Evolutionary conservation across 1,140 invertebrate species (phyloP).

Genomic region (Diabrotica virgifera): DNA sequence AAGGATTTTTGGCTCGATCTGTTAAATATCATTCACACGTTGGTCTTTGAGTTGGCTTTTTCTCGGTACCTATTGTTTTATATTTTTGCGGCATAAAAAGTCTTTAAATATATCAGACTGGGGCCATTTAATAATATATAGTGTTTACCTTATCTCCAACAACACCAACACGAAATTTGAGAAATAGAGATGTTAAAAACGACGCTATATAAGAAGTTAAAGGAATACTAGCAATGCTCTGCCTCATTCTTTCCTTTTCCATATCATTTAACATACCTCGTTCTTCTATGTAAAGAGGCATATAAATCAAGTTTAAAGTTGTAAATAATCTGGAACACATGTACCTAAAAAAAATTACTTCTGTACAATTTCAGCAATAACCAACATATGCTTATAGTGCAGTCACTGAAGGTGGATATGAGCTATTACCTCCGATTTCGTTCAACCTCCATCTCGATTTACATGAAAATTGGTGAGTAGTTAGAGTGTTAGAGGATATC

Average conservation of each 20-base stretch:
- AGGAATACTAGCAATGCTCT: slow-evolving; percentile 81
- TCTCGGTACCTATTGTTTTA: too few species aligned
- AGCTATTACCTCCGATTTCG: too few species aligned
- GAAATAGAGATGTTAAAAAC: slow-evolving; percentile 73
- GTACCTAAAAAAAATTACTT: slow-evolving; percentile 53
- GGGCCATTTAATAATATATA: background rate
- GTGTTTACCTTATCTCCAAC: slow-evolving; percentile 38
- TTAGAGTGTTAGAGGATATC: too few species aligned
- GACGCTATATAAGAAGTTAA: slow-evolving; percentile 81
- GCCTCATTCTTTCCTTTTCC: slow-evolving; percentile 46
- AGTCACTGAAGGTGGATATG: too few species aligned
- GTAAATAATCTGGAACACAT: slow-evolving; percentile 81
- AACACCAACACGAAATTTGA: slow-evolving; percentile 65
- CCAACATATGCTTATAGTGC: too few species aligned
- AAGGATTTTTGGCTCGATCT: too few species aligned
- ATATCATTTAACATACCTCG: slow-evolving; percentile 52
- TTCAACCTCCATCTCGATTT: too few species aligned
- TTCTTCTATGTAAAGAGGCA: slow-evolving; percentile 83
- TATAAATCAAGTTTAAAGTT: slow-evolving; percentile 81
- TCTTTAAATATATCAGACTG: too few species aligned
- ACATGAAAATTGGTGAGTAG: too few species aligned
- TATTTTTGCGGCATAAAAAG: too few species aligned
- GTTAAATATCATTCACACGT: too few species aligned
- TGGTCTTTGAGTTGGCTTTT: too few species aligned
- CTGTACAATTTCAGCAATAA: background rate